phyloP scores from a whole-genome alignment of 2,797 vertebrate genomes.

The Antrozous pallidus region DNA sequence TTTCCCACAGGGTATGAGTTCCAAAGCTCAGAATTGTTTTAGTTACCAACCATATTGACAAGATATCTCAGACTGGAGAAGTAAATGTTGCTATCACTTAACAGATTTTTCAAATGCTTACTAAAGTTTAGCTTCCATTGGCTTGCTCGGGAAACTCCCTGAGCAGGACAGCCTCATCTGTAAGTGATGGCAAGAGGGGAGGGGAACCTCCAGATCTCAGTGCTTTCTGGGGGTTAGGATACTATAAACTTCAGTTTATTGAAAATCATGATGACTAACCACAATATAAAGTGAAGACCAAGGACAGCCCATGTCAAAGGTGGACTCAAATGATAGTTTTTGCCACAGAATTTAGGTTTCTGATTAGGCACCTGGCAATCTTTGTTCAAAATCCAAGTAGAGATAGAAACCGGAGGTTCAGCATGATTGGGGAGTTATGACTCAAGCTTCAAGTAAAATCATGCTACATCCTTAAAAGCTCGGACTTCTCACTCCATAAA shows the following conservation, averaged over 20 bases:
- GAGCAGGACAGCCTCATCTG: background rate
- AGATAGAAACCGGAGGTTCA: background rate
- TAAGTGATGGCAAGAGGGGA: background rate
- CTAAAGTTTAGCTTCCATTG: constrained; percentile 51
- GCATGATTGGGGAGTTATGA: background rate
- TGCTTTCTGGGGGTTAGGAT: background rate
- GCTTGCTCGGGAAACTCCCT: constrained; percentile 30
- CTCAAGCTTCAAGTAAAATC: background rate
- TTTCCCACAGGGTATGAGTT: constrained; percentile 51
- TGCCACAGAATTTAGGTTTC: background rate
- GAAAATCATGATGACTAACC: background rate
- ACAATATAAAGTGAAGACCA: background rate
- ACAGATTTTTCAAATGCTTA: constrained; percentile 55
- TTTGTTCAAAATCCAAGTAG: background rate
- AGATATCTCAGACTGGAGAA: constrained; percentile 53
- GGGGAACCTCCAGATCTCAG: background rate
- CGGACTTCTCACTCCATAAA: background rate
- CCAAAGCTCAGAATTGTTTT: constrained; percentile 62
- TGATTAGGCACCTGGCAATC: background rate
- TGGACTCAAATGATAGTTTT: background rate
- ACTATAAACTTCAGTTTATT: background rate
- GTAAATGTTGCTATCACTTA: constrained; percentile 68
- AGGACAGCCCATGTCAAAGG: background rate
- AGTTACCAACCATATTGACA: constrained; percentile 38
- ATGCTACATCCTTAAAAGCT: background rate